A percentile compares a stretch with the other conserved stretches of the same genome.
These are phyloP conservation scores for Cordilura impudica DNA, from an alignment of 2,888 invertebrate genomes.

Conservation along the genomic window DNA sequence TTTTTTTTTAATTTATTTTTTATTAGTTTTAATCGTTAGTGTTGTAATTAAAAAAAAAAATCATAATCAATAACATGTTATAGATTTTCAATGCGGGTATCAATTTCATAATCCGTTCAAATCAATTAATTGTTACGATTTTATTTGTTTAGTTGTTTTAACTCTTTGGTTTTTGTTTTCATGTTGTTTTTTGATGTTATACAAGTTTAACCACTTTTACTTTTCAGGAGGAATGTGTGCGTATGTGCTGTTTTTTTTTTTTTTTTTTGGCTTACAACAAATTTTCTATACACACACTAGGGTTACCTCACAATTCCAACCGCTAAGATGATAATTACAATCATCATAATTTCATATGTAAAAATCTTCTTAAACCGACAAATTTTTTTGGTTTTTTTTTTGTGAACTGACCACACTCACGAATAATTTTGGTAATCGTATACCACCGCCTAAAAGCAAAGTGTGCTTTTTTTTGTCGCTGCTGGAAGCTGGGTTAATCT, in stretches of 20 bases:
- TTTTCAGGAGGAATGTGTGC: constrained; percentile 61
- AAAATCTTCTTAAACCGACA: constrained; percentile 1
- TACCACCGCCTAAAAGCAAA: constrained; percentile 20
- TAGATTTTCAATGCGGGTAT: neutral
- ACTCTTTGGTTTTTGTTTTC: neutral
- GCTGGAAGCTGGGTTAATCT: neutral
- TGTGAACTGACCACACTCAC: constrained; percentile 37
- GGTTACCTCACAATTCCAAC: neutral
- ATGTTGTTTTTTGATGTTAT: constrained; percentile 34
- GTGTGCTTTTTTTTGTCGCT: neutral
- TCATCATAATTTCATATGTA: neutral
- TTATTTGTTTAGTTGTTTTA: constrained; percentile 4
- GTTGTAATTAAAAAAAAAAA: neutral
- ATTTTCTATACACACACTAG: no score
- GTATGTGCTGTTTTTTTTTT: neutral
- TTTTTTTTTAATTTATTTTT: no score
- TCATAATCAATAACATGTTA: neutral
- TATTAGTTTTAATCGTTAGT: no score
- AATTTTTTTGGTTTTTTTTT: neutral
- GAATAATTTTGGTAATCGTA: constrained; percentile 54
- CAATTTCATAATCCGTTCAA: neutral
- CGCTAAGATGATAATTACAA: constrained; percentile 1
- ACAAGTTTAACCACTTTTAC: constrained; percentile 72
- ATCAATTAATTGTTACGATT: neutral
- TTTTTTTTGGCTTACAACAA: neutral